A percentile compares a stretch with the other conserved stretches of the same genome.
Conservation (phyloP, 2,113 vertebrate genomes). For the Cyprinus carpio region DNA sequence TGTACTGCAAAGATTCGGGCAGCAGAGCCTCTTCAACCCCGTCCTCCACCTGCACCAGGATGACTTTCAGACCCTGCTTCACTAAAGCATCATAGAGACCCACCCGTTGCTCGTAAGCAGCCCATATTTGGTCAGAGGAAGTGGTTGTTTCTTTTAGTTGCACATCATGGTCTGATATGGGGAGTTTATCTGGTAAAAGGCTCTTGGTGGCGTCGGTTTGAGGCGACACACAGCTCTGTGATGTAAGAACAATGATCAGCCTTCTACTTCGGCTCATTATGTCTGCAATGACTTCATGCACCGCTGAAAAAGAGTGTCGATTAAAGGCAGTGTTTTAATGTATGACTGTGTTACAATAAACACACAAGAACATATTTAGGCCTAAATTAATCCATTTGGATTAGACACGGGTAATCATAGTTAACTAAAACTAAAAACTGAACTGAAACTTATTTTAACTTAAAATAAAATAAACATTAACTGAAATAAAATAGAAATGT, state of each 20-base stretch:
- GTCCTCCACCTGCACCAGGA: constrained; percentile 74
- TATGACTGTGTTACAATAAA: background rate
- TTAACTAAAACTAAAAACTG: too few relatives aligned
- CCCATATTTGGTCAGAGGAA: constrained; percentile 47
- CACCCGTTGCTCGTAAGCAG: constrained; percentile 78
- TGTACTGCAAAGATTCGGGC: constrained; percentile 83
- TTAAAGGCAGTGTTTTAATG: background rate
- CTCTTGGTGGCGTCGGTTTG: background rate
- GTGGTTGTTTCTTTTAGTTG: background rate
- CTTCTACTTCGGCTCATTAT: constrained; percentile 75
- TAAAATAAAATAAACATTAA: too few relatives aligned
- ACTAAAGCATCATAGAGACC: constrained; percentile 81
- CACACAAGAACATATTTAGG: too few relatives aligned
- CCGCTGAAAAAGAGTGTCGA: constrained; percentile 66
- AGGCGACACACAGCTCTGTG: background rate
- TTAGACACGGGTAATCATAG: too few relatives aligned
- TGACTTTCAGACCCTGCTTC: constrained; percentile 75
- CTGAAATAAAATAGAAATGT: too few relatives aligned
- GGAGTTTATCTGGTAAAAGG: background rate
- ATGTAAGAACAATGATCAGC: constrained; percentile 79
- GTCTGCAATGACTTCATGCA: constrained; percentile 74
- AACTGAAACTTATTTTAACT: too few relatives aligned
- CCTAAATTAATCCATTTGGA: too few relatives aligned
- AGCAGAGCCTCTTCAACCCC: constrained; percentile 73
- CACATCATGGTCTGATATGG: background rate